These are phyloP conservation scores for Tenodera sinensis DNA, from an alignment of 2,888 invertebrate genomes.

Conservation along the genomic window DNA sequence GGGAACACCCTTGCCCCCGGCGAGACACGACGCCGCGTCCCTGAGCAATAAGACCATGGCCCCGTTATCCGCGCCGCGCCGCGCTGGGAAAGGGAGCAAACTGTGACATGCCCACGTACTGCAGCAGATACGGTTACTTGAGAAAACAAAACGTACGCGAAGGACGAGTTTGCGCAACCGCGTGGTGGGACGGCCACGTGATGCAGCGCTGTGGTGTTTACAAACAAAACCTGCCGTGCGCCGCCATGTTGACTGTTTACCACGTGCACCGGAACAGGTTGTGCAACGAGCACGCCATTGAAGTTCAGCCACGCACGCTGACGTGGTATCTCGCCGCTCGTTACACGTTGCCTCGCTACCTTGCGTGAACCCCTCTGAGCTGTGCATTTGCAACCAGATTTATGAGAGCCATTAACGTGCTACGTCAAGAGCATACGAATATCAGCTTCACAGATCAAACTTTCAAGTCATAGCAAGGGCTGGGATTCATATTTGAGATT, in stretches of 20 bases:
- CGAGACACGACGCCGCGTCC: not conserved
- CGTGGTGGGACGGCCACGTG: not conserved
- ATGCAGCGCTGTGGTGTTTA: not conserved
- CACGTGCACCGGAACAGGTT: not conserved
- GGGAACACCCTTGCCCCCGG: not conserved
- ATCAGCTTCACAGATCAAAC: too few species aligned
- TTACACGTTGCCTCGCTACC: too few species aligned
- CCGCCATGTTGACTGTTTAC: not conserved
- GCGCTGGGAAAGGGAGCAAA: not conserved
- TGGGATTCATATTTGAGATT: too few species aligned
- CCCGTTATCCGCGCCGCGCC: not conserved
- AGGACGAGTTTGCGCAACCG: not conserved
- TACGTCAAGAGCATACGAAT: too few species aligned
- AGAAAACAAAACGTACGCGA: not conserved
- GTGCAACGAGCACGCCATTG: not conserved
- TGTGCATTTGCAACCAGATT: too few species aligned
- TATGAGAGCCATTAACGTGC: too few species aligned
- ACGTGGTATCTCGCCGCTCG: too few species aligned
- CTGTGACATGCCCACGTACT: not conserved
- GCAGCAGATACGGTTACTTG: not conserved
- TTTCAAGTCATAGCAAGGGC: too few species aligned
- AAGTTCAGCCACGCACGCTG: not conserved
- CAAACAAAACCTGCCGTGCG: not conserved
- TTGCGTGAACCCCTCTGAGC: too few species aligned
- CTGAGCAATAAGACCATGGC: not conserved